Evolutionary conservation across 2,888 invertebrate species (phyloP), one percentile per base, ranked within the genome.

Genomic region (Nowickia ferox): DNA sequence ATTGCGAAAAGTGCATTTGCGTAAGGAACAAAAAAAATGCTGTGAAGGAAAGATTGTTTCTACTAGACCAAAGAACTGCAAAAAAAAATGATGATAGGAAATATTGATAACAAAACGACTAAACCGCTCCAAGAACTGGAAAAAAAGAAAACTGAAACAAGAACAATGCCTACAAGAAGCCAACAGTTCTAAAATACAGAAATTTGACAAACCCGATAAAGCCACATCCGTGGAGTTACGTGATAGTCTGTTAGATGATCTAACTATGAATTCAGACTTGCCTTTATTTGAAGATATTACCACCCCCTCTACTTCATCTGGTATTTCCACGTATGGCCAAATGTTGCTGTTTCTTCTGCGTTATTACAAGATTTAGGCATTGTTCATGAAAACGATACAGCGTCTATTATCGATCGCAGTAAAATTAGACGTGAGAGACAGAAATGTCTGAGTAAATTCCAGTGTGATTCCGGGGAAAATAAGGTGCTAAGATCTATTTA

Each of bases 141-240:
- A 63, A 63, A 63, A 63, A 63, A n/a, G 63, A 63, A 63, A 63
- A 63, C 63, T 63, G 63, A 63, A 57, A 57, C 55, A 57, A 57
- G 22, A 57, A 55, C 55, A 55, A 17, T 57, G 22, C 57, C 57
- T 57, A 63, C 63, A 42, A 63, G 63, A 63, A 42, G 63, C 63
- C 63, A 63, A 63, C 44, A 19, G 63, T 63, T 63, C 63, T 63
- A 63, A 63, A 63, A 63, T 63, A 40, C 44, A 42, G 42, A 63
- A 63, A 63, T 63, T 63, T 63, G 44, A 63, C 63, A 63, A 42
- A 63, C 63, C 63, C 63, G 63, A 63, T 63, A 63, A 42, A 57
- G 57, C 19, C 17, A 57, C 57, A 30, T 57, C 57, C 57, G 57
- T 57, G 57, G 30, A 57, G 51, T 53, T 53, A 53, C n/a, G 51